Evolutionary conservation across 2,113 vertebrate genomes (phyloP), one percentile per base, ranked within the genome.

Genomic region (Pelecanoides urinatrix): DNA sequence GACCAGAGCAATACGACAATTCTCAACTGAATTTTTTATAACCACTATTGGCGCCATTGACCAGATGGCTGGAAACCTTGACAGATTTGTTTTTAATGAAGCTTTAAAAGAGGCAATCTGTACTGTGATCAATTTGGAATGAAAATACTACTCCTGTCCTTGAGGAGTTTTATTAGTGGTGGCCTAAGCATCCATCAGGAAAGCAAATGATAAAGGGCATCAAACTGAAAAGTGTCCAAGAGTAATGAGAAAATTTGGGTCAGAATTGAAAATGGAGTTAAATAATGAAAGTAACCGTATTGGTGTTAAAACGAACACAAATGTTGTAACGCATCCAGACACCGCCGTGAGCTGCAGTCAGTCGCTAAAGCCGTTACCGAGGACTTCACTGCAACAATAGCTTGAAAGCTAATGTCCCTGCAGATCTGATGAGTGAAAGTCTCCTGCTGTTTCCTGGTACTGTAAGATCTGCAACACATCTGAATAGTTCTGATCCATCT

Each of bases 51-150:
- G 82, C 32, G 49, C 86, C 86, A 50, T 92, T 79, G 96, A 83
- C 85, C 94, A 96, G 91, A 77, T 97, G 96, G 90, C 92, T 91
- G 87, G 73, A 89, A 92, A 74, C 94, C 94, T 89, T 91, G 95
- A 92, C 94, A 95, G 88, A 94, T 96, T 95, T 95, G 91, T 87
- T 96, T 95, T 95, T 96, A 96, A 94, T 96, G 87, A 90, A 96
- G 93, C 72, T 96, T 94, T 90, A 63, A 50, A 89, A 62, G 91
- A 87, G 89, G 89, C 95, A 95, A 87, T 96, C 94, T 97, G 94
- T 79, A 29, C 92, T 47, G 40, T 40, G 77, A 87, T 94, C 83
- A 62, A 34, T 95, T 95, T 81, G 81, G 82, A 94, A 94, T 85
- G 83, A 72, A 92, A 92, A 94, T 61, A 16, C 86, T 53, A 2